phyloP scores from a whole-genome alignment of 2,113 vertebrate genomes.

The Gobius niger region DNA sequence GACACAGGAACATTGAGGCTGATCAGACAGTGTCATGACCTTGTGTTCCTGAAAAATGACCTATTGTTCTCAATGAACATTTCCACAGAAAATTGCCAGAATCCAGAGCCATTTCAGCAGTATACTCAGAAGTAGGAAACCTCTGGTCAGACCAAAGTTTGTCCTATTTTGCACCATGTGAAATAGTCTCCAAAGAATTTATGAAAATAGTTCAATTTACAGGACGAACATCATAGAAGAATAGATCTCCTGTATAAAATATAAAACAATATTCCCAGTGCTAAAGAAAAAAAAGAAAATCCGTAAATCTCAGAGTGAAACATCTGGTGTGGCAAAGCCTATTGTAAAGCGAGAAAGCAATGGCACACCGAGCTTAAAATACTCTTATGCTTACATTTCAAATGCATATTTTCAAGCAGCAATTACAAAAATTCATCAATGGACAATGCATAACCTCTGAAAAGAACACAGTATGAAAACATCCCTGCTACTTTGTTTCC shows the following conservation, averaged over 20 bases:
- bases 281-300: conserved; percentile 60
- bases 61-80: conserved; percentile 46
- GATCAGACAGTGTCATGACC: conserved; percentile 22
- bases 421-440: conserved; percentile 98
- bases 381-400: conserved; percentile 93
- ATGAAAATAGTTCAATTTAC: conserved; percentile 68
- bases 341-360: conserved; percentile 65
- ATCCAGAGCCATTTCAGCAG: conserved; percentile 41
- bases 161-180: conserved; percentile 50
- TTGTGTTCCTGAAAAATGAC: conserved; percentile 39
- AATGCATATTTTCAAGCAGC: conserved; percentile 99
- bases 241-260: conserved; percentile 70
- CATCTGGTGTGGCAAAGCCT: conserved; percentile 50
- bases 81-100: conserved; percentile 47
- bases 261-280: conserved; percentile 65
- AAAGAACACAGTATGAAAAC: conserved; percentile 98
- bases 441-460: conserved; percentile 99
- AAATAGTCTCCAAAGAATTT: conserved; percentile 60
- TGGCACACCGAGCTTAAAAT: conserved; percentile 77
- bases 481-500: conserved; percentile 98
- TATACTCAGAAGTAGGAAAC: conserved; percentile 41
- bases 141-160: conserved; percentile 26
- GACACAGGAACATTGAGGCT: conserved; percentile 28
- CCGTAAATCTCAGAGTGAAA: conserved; percentile 57
- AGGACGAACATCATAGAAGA: conserved; percentile 66